Conservation (phyloP, 2,797 vertebrate species). For the Rhinogobio ventralis region DNA sequence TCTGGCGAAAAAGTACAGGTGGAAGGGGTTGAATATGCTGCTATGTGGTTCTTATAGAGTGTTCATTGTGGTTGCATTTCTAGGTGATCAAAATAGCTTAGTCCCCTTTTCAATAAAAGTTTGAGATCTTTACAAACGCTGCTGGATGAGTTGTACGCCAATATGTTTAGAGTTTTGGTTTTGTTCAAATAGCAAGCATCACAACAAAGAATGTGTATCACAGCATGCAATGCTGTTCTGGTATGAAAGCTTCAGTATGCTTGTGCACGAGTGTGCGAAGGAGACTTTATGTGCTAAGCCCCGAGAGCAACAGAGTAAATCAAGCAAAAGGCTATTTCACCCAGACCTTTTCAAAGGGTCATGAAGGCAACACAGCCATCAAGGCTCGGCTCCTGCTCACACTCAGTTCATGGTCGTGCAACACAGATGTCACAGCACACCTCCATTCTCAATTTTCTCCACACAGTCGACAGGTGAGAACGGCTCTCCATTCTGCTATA, state of each 20-base stretch:
- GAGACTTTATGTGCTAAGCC: constrained; percentile 58
- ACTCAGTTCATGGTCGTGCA: constrained; percentile 66
- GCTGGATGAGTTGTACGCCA: background rate
- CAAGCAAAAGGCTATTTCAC: constrained; percentile 68
- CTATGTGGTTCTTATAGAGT: background rate
- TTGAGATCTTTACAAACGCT: background rate
- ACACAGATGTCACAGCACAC: constrained; percentile 72
- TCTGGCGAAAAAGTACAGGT: background rate
- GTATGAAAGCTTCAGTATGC: constrained; percentile 37
- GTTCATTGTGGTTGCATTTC: background rate
- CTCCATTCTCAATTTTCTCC: constrained; percentile 67
- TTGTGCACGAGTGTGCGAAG: constrained; percentile 40
- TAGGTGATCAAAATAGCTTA: background rate
- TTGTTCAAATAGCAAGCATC: background rate
- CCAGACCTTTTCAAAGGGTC: constrained; percentile 62
- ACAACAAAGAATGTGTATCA: background rate
- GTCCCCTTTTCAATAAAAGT: background rate
- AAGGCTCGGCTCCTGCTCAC: constrained; percentile 63
- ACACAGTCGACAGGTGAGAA: constrained; percentile 67
- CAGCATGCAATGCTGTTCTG: background rate
- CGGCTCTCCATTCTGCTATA: constrained; percentile 63
- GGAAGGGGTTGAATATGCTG: background rate
- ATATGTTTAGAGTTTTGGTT: background rate
- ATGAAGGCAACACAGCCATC: constrained; percentile 69
- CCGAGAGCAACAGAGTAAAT: constrained; percentile 71